Percentiles rank a stretch among this genome's conserved stretches.
These are phyloP conservation scores for Sarcophaga bullata DNA, from an alignment of 1,140 invertebrate species.

Conservation along the genomic window DNA sequence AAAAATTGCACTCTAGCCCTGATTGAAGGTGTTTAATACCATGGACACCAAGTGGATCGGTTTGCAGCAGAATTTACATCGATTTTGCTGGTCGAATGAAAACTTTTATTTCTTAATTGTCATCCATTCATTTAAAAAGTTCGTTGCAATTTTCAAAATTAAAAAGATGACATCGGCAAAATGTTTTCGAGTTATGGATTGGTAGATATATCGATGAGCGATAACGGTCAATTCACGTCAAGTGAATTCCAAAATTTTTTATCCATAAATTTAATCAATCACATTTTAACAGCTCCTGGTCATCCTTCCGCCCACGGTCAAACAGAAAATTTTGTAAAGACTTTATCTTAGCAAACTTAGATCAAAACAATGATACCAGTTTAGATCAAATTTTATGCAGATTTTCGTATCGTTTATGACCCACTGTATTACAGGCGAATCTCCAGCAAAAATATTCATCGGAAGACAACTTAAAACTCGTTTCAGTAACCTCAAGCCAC, in stretches of 20 bases:
- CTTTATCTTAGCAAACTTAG: too few relatives aligned
- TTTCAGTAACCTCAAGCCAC: conserved; percentile 15
- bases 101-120: neutral
- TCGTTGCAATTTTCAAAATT: conserved; percentile 12
- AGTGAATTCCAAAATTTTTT: neutral
- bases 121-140: neutral
- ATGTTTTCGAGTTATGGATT: conserved; percentile 32
- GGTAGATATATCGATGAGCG: too few relatives aligned
- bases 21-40: conserved; percentile 37
- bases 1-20: too few relatives aligned
- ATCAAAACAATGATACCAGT: neutral
- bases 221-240: neutral
- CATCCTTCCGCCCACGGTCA: neutral
- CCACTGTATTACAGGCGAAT: conserved; percentile 29
- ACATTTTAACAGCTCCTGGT: conserved; percentile 23
- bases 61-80: neutral
- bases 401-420: too few relatives aligned
- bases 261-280: conserved; percentile 2
- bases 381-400: conserved; percentile 26
- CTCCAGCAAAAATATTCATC: conserved; percentile 29
- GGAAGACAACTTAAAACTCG: conserved; percentile 14
- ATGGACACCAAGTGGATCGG: too few relatives aligned
- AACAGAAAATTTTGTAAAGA: conserved; percentile 24
- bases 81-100: conserved; percentile 11
- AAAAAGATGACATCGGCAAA: conserved; percentile 27